phyloP scores from a whole-genome alignment of 2,888 invertebrate genomes.

The Spicauda simplicius region DNA sequence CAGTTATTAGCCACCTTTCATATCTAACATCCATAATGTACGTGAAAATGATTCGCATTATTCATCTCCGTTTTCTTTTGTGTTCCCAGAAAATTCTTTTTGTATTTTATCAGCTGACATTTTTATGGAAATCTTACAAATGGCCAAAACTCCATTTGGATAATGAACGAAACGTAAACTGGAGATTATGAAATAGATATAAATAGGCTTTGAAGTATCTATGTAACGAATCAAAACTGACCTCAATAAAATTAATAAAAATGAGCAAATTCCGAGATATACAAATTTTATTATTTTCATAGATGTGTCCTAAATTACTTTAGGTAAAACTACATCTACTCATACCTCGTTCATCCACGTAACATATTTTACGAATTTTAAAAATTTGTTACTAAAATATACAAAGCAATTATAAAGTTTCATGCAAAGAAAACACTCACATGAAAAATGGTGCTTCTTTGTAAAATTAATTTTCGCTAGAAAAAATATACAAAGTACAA shows the following conservation, averaged over 20 bases:
- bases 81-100: conserved; percentile 54
- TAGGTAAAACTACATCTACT: too few relatives aligned
- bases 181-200: not conserved
- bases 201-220: too few relatives aligned
- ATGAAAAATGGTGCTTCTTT: not conserved
- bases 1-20: conserved; percentile 49
- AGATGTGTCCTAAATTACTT: too few relatives aligned
- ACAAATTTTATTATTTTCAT: too few relatives aligned
- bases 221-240: too few relatives aligned
- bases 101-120: conserved; percentile 49
- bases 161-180: not conserved
- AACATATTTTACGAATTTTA: not conserved
- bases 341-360: not conserved
- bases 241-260: too few relatives aligned
- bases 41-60: conserved; percentile 65
- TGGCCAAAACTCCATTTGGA: conserved; percentile 2
- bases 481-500: not conserved
- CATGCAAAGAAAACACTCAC: not conserved
- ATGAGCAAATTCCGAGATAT: too few relatives aligned
- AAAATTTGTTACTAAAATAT: not conserved
- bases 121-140: conserved; percentile 12
- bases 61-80: conserved; percentile 58
- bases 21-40: conserved; percentile 58
- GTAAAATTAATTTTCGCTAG: not conserved
- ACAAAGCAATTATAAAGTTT: not conserved